Base-by-base conservation (phyloP, 1,140 invertebrate genomes). In the Dendrolimus punctatus region DNA sequence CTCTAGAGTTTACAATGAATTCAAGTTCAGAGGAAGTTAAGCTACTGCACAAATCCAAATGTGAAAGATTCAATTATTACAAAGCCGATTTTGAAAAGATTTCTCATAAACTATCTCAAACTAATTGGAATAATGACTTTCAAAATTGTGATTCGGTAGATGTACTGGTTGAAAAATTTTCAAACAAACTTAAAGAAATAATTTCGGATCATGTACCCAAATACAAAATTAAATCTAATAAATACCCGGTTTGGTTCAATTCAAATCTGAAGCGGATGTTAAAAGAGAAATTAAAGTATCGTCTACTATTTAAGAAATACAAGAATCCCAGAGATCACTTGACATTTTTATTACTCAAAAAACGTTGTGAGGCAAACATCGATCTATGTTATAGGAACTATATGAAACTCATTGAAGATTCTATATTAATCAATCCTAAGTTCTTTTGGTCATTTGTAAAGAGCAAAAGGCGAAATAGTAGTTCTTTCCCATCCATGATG, bases 121-220 rank as follows among this genome's bases (percentile, higher is more conserved):
- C 23, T 44, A 10, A 44, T n/a, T 44, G 43, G 43, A 8, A 5
- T 9, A 9, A 8, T 6, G 43, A 9, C n/a, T n/a, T n/a, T n/a
- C n/a, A n/a, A n/a, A 7, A 44, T 1, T 10, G 6, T n/a, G 43
- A 7, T 44, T 1, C 8, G 5, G 43, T 44, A 8, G 8, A 44
- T 44, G 43, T n/a, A 44, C 23, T 9, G n/a, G 43, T 44, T 44
- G 8, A n/a, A 44, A 44, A 7, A 44, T 5, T 44, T 44, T 44
- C 5, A 44, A 9, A n/a, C n/a, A 44, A 44, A 7, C 6, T 44
- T 44, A 44, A n/a, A n/a, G n/a, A n/a, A n/a, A n/a, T n/a, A n/a
- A n/a, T n/a, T n/a, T n/a, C n/a, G n/a, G n/a, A n/a, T n/a, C n/a
- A n/a, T n/a, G n/a, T n/a, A n/a, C n/a, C n/a, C n/a, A 5, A 7